Evolutionary conservation across 2,888 invertebrate species (phyloP).

Genomic region (Campoplex nolae): DNA sequence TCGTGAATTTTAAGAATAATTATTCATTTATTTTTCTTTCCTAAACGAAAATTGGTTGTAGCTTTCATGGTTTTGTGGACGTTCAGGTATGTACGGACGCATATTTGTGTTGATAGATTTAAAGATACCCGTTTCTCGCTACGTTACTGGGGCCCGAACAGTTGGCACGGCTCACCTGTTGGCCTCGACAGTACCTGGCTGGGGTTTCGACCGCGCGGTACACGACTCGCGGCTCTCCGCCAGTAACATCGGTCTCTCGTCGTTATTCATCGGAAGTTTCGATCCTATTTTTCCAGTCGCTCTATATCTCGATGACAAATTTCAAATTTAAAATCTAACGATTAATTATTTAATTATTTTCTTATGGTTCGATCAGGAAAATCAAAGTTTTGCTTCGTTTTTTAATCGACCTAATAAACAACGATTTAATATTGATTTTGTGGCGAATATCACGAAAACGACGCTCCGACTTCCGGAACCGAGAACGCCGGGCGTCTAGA

Average conservation of each 20-base stretch:
- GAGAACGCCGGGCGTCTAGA: slow-evolving; percentile 49
- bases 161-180: slow-evolving; percentile 80
- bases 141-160: slow-evolving; percentile 78
- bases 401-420: not conserved
- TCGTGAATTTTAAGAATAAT: not conserved
- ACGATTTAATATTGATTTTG: slow-evolving; percentile 15
- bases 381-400: not conserved
- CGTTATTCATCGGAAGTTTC: slow-evolving; percentile 26
- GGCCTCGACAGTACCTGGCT: slow-evolving; percentile 78
- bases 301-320: not conserved
- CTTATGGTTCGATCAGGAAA: not conserved
- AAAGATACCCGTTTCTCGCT: slow-evolving; percentile 67
- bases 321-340: not conserved
- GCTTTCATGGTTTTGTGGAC: not conserved
- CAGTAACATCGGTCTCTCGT: slow-evolving; percentile 29
- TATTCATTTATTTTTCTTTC: not conserved
- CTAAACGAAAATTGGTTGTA: not conserved
- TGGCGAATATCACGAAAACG: slow-evolving; percentile 40
- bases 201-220: slow-evolving; percentile 77
- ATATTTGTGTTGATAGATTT: not conserved
- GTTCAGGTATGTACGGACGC: not conserved
- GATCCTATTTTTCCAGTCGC: slow-evolving; percentile 9
- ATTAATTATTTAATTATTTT: not conserved
- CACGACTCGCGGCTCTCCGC: slow-evolving; percentile 17
- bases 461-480: slow-evolving; percentile 52